Conservation (phyloP, 2,797 vertebrate genomes). For the Rousettus madagascariensis region DNA sequence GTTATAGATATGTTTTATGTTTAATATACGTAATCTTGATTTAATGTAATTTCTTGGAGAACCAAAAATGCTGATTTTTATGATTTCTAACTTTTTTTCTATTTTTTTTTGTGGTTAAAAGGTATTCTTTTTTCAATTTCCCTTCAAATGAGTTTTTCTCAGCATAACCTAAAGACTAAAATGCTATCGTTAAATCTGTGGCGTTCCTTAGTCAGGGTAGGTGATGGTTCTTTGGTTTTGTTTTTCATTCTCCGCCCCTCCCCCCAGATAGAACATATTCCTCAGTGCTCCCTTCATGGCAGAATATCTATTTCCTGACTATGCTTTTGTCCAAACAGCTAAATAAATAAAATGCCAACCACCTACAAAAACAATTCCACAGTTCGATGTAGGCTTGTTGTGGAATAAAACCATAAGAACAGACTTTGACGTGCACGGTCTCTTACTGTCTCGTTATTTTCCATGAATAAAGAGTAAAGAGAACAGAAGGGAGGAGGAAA, state of each 20-base stretch:
- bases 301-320: neutral
- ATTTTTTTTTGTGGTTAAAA: constrained; percentile 49
- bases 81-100: constrained; percentile 52
- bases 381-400: neutral
- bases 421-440: neutral
- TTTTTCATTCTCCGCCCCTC: no score
- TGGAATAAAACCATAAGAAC: neutral
- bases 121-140: neutral
- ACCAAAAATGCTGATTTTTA: constrained; percentile 75
- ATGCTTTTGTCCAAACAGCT: neutral
- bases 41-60: constrained; percentile 72
- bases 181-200: constrained; percentile 2
- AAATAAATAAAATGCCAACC: neutral
- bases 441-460: neutral
- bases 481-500: neutral
- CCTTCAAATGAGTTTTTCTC: neutral
- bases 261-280: neutral
- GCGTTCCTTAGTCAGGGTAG: neutral
- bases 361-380: neutral
- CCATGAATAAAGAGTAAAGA: neutral
- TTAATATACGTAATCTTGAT: constrained; percentile 76
- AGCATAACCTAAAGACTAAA: neutral
- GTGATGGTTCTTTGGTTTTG: neutral
- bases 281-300: neutral
- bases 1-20: constrained; percentile 63